phyloP scores from a whole-genome alignment of 1,140 invertebrate species.

The Drosophila tropicalis region DNA sequence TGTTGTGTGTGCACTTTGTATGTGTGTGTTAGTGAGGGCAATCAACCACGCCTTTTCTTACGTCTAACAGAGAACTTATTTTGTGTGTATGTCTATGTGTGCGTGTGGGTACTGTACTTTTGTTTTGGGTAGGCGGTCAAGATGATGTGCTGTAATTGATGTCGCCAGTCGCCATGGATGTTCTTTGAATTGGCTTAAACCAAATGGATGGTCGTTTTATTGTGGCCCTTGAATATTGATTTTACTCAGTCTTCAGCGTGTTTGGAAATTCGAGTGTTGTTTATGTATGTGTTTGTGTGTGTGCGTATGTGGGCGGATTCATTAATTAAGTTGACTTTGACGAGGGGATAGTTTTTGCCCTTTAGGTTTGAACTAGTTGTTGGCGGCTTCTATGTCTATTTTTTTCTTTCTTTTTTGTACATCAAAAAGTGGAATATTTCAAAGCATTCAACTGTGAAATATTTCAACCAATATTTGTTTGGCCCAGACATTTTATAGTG shows the following conservation, averaged over 20 bases:
- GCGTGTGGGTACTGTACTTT: slow-evolving; percentile 63
- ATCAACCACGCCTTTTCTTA: slow-evolving; percentile 69
- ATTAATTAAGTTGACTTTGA: slow-evolving; percentile 80
- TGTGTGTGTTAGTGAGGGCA: slow-evolving; percentile 10
- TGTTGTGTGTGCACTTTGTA: slow-evolving; percentile 8
- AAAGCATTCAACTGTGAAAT: slow-evolving; percentile 65
- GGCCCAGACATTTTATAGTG: slow-evolving; percentile 22
- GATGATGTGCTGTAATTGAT: slow-evolving; percentile 74
- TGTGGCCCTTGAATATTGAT: slow-evolving; percentile 65
- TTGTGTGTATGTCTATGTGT: slow-evolving; percentile 19
- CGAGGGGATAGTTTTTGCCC: slow-evolving; percentile 66
- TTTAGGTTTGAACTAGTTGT: slow-evolving; percentile 44
- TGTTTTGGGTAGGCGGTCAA: slow-evolving; percentile 48
- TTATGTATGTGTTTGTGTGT: slow-evolving; percentile 10
- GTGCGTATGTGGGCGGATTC: slow-evolving; percentile 28
- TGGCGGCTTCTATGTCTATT: slow-evolving; percentile 5
- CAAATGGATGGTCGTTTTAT: slow-evolving; percentile 22
- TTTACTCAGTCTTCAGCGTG: slow-evolving; percentile 30
- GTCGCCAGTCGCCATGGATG: slow-evolving; percentile 66
- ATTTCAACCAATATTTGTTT: slow-evolving; percentile 35
- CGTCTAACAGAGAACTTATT: slow-evolving; percentile 1
- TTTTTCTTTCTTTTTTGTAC: slow-evolving; percentile 28
- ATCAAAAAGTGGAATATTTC: slow-evolving; percentile 70
- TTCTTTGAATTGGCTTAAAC: slow-evolving; percentile 8
- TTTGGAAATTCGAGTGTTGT: not conserved